Percentiles rank a stretch among this genome's conserved stretches.
phyloP scores from a whole-genome alignment of 2,888 invertebrate species.

The Eudasyphora cyanicolor region DNA sequence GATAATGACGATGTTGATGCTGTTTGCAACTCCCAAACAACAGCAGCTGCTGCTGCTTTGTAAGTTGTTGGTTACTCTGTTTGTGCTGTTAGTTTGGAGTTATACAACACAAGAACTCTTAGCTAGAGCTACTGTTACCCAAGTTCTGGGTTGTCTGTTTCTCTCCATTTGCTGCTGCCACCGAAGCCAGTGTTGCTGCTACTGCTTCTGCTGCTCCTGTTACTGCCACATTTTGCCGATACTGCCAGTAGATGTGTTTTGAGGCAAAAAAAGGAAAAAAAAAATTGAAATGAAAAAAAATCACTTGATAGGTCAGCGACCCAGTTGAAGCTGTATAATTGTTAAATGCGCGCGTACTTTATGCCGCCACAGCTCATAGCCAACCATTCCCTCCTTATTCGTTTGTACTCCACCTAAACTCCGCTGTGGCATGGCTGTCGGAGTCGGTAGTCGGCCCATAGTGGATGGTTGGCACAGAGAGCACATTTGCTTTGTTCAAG shows the following conservation, averaged over 20 bases:
- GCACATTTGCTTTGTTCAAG: conserved; percentile 20
- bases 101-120: background rate
- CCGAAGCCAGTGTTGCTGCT: conserved; percentile 7
- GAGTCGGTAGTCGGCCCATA: background rate
- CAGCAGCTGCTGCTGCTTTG: conserved; percentile 9
- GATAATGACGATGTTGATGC: conserved; percentile 29
- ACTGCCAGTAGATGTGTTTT: conserved; percentile 45
- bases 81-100: conserved; percentile 15
- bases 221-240: conserved; percentile 66
- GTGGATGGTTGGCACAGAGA: background rate
- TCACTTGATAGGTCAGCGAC: conserved; percentile 79
- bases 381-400: no score
- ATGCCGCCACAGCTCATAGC: background rate
- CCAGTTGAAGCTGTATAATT: conserved; percentile 71
- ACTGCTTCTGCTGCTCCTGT: conserved; percentile 54
- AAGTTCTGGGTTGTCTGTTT: conserved; percentile 36
- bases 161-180: conserved; percentile 36
- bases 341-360: conserved; percentile 63
- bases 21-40: background rate
- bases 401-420: conserved; percentile 17
- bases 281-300: conserved; percentile 67
- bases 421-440: background rate
- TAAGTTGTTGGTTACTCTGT: conserved; percentile 20
- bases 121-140: conserved; percentile 56
- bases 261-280: conserved; percentile 40